Conservation (phyloP, 1,140 invertebrate genomes). For the Drosophila lowei region DNA sequence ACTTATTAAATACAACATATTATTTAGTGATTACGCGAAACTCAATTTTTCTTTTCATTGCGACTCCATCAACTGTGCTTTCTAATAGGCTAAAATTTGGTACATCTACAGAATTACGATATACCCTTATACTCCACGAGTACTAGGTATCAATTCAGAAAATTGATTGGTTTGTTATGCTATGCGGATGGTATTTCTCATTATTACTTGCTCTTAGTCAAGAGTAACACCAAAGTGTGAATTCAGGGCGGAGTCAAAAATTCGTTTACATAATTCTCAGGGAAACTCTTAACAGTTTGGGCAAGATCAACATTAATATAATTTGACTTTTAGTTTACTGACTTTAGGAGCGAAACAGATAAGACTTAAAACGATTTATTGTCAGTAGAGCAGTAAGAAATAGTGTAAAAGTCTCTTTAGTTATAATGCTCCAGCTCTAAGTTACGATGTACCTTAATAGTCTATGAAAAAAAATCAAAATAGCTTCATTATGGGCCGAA, state of each 20-base stretch:
- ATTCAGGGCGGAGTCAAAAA: constrained; percentile 1
- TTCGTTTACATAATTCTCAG: background rate
- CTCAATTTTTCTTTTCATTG: too few relatives aligned
- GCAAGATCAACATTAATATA: background rate
- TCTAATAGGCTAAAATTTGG: too few relatives aligned
- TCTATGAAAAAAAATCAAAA: background rate
- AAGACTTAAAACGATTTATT: too few relatives aligned
- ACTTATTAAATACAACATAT: too few relatives aligned
- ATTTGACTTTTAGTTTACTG: too few relatives aligned
- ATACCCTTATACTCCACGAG: too few relatives aligned
- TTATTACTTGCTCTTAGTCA: constrained; percentile 8
- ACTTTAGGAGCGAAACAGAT: too few relatives aligned
- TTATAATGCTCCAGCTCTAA: background rate
- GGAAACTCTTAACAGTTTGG: background rate
- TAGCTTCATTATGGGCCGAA: background rate
- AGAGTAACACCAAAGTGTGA: constrained; percentile 15
- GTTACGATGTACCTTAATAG: background rate
- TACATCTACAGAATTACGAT: too few relatives aligned
- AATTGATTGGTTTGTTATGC: constrained; percentile 15
- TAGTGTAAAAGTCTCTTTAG: too few relatives aligned
- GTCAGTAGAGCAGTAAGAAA: too few relatives aligned
- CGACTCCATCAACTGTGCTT: too few relatives aligned
- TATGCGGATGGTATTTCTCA: constrained; percentile 7
- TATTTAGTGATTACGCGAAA: too few relatives aligned
- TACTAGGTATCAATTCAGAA: background rate